Evolutionary conservation across 2,888 invertebrate genomes (phyloP).

Genomic region (Temnothorax rugatulus): DNA sequence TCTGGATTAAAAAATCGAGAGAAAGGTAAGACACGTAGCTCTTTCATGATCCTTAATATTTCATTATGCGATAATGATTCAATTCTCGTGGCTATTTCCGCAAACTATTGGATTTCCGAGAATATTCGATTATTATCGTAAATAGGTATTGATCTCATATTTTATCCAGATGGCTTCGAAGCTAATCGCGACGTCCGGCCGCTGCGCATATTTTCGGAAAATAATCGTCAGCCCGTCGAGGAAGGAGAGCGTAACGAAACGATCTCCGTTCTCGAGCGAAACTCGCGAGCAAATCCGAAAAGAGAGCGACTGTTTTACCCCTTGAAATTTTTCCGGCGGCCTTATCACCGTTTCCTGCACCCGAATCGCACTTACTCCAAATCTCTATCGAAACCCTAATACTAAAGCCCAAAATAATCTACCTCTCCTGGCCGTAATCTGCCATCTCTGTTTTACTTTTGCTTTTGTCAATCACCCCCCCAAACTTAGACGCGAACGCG

Average conservation of each 20-base stretch:
- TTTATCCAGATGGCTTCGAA: conserved; percentile 3
- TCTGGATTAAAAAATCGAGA: conserved; percentile 27
- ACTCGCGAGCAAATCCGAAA: conserved; percentile 14
- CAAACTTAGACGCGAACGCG: conserved; percentile 53
- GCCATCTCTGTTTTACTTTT: conserved; percentile 37
- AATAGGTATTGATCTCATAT: neutral
- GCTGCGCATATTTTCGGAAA: neutral
- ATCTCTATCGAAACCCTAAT: conserved; percentile 76
- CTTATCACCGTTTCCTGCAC: conserved; percentile 45
- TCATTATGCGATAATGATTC: neutral
- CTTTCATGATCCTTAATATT: neutral
- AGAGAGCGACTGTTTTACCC: neutral
- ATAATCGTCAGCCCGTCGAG: neutral
- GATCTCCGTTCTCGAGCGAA: neutral
- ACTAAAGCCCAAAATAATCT: conserved; percentile 85
- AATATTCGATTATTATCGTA: neutral
- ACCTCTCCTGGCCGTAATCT: conserved; percentile 56
- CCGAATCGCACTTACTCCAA: conserved; percentile 50
- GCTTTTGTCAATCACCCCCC: conserved; percentile 18
- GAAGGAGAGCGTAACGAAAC: neutral
- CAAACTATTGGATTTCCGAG: neutral
- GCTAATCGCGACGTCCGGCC: conserved; percentile 9
- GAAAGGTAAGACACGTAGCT: neutral
- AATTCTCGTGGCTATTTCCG: neutral
- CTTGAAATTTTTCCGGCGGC: conserved; percentile 49